These are phyloP conservation scores for Probosciger aterrimus DNA, from an alignment of 2,113 vertebrate species.

Conservation along the genomic window DNA sequence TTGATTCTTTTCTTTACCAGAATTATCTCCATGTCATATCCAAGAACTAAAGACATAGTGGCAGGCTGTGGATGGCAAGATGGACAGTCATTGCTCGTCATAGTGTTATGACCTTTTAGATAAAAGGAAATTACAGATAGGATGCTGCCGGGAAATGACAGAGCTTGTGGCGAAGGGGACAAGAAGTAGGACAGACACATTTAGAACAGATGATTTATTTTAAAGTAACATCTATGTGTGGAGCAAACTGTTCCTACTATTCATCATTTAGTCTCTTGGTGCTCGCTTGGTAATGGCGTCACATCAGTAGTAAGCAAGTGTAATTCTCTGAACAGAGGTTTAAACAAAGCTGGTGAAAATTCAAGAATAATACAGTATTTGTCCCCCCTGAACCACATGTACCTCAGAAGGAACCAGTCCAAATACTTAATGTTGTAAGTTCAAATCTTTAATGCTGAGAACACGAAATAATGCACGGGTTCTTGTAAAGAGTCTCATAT, in stretches of 20 bases:
- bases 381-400: not conserved
- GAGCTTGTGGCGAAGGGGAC: not conserved
- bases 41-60: not conserved
- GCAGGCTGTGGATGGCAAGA: conserved; percentile 26
- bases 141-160: conserved; percentile 22
- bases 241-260: not conserved
- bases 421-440: not conserved
- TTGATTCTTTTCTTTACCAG: conserved; percentile 15
- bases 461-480: not conserved
- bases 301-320: not conserved
- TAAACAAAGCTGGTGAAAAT: not conserved
- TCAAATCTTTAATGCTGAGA: not conserved
- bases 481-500: not conserved
- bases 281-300: not conserved
- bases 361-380: not conserved
- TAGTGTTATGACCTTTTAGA: not conserved
- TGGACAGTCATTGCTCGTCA: conserved; percentile 18
- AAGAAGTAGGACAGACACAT: not conserved
- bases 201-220: not conserved
- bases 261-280: not conserved
- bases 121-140: conserved; percentile 21
- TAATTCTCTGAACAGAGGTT: not conserved
- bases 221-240: not conserved
- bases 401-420: not conserved
- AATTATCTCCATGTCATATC: not conserved